phyloP scores from a whole-genome alignment of 1,140 invertebrate genomes.

The Dendrolimus punctatus region DNA sequence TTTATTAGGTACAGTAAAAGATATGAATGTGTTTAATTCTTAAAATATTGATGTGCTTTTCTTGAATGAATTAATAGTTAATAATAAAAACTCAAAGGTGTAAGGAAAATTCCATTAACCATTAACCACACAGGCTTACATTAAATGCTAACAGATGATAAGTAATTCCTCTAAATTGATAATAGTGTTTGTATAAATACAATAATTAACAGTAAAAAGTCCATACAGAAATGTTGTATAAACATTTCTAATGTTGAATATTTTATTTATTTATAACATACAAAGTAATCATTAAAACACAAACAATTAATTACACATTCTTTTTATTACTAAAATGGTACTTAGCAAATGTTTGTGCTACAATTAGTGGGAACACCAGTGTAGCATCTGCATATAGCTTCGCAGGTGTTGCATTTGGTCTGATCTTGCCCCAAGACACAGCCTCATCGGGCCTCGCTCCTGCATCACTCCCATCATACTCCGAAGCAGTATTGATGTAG shows the following conservation, averaged over 20 bases:
- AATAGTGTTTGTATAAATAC: too few species aligned
- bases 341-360: constrained; percentile 96
- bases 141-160: too few species aligned
- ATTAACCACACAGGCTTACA: too few species aligned
- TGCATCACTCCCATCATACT: constrained; percentile 99
- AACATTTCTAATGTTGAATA: not conserved
- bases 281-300: constrained; percentile 18
- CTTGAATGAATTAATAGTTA: too few species aligned
- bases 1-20: too few species aligned
- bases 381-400: constrained; percentile 98
- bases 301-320: constrained; percentile 45
- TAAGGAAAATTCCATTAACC: too few species aligned
- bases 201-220: too few species aligned
- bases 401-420: constrained; percentile 89
- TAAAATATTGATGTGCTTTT: too few species aligned
- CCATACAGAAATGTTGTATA: too few species aligned
- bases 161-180: too few species aligned
- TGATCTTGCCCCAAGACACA: constrained; percentile 98
- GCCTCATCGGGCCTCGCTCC: constrained; percentile 99
- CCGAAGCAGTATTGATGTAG: constrained; percentile 96
- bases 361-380: constrained; percentile 94
- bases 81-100: too few species aligned
- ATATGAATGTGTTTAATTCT: too few species aligned
- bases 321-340: constrained; percentile 66
- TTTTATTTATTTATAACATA: not conserved